Percentiles rank a stretch among this genome's conserved stretches.
phyloP scores from a whole-genome alignment of 2,113 vertebrate species.

The Drymodes brunneopygia region DNA sequence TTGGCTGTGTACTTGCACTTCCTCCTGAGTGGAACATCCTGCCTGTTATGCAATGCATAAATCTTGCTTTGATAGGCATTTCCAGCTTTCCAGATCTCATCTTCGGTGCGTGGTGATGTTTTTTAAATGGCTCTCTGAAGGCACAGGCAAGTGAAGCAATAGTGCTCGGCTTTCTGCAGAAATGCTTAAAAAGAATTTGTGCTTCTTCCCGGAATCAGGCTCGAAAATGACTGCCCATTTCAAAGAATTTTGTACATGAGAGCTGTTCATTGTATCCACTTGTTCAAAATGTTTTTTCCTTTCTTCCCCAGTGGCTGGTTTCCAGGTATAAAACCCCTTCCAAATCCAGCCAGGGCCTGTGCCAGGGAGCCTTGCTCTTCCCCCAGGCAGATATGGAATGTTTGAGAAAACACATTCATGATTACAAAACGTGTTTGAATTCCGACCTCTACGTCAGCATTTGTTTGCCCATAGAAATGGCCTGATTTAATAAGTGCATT shows the following conservation, averaged over 20 bases:
- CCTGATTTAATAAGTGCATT: constrained; percentile 6
- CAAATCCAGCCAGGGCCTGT: constrained; percentile 30
- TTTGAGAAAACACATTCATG: constrained; percentile 44
- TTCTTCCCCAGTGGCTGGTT: constrained; percentile 40
- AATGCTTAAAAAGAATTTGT: constrained; percentile 1
- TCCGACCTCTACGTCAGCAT: constrained; percentile 8
- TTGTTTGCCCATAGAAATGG: constrained; percentile 38
- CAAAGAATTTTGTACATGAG: constrained; percentile 29
- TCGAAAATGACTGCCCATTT: constrained; percentile 28
- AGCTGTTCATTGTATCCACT: constrained; percentile 40
- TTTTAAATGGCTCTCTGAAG: neutral
- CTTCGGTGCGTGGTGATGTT: neutral
- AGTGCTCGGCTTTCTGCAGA: neutral
- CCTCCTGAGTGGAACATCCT: constrained; percentile 56
- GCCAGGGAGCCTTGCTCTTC: constrained; percentile 56
- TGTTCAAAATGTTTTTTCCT: constrained; percentile 59
- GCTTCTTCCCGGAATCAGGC: constrained; percentile 9
- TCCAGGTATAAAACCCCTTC: constrained; percentile 57
- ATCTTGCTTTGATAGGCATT: constrained; percentile 65
- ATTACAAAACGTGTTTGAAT: constrained; percentile 39
- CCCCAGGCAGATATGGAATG: constrained; percentile 46
- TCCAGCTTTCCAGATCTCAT: constrained; percentile 54
- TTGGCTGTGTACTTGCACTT: constrained; percentile 48
- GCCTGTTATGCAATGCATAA: constrained; percentile 53
- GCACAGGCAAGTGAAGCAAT: constrained; percentile 18